phyloP scores from a whole-genome alignment of 2,113 vertebrate species.

The Laticauda colubrina region DNA sequence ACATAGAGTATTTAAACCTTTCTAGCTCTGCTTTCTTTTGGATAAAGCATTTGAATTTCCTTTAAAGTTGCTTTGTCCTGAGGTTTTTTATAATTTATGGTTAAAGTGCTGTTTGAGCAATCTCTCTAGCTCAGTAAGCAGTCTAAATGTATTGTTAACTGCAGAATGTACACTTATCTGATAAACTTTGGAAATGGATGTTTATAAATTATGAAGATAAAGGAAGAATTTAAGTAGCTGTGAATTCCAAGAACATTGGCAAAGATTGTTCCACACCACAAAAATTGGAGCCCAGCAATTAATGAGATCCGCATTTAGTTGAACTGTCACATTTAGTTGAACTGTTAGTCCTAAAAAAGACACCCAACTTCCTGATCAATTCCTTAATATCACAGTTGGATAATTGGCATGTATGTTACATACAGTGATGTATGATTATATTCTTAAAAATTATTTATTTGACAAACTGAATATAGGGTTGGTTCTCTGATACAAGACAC shows the following conservation, averaged over 20 bases:
- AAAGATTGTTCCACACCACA: constrained; percentile 12
- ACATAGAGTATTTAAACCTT: neutral
- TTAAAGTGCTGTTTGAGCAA: constrained; percentile 9
- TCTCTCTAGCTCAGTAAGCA: neutral
- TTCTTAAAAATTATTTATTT: neutral
- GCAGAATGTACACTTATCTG: constrained; percentile 2
- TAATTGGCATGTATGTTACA: neutral
- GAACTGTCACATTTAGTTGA: neutral
- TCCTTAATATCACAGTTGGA: neutral
- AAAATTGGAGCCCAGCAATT: neutral
- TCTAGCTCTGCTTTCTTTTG: neutral
- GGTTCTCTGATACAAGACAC: neutral
- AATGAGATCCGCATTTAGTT: neutral
- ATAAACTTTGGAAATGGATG: neutral
- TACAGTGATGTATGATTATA: neutral
- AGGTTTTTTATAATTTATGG: neutral
- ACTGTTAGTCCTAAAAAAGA: neutral
- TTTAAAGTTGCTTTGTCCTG: constrained; percentile 7
- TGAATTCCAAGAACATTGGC: constrained; percentile 2
- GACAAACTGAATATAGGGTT: neutral
- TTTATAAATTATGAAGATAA: neutral
- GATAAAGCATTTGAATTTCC: neutral
- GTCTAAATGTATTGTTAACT: constrained; percentile 8
- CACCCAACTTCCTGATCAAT: neutral
- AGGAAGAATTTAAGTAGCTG: neutral